Evolutionary conservation across 2,888 invertebrate genomes (phyloP), one percentile per base, ranked within the genome.

Genomic region (Pecten maximus): DNA sequence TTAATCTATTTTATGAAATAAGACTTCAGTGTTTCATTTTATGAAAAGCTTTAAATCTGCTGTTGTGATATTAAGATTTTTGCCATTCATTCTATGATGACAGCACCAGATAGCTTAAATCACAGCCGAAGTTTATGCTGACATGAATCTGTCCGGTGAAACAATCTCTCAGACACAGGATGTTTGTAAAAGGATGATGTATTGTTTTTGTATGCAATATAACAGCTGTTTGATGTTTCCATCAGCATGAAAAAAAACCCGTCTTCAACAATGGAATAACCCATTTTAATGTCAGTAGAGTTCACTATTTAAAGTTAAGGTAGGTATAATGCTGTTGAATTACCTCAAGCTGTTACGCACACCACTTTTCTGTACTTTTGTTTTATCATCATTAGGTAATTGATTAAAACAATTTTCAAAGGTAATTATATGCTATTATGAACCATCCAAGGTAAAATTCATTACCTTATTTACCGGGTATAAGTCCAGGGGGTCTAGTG

Each of bases 151-250:
- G 74, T 28, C 28, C 10, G 2, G 6, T 10, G 28, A 74, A 2
- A 28, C 23, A 12, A 74, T 35, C 35, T 12, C 28, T 74, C 28
- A 74, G 2, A 35, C 35, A 74, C 74, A 74, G 74, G 74, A 74
- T 35, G 74, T 74, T 74, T 74, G 74, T 60, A 74, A 35, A 74
- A 74, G 10, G 74, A 74, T 74, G 74, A 74, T 74, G 23, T 35
- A 74, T 74, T 74, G 23, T 74, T 74, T 8, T 35, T 35, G 74
- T 74, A 74, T 74, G 35, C 35, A 74, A 74, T 35, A 74, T 35
- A 54, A 74, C 74, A 74, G 74, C 74, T 74, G 74, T 74, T 74
- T 74, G 35, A 74, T 74, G 10, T 74, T 28, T 74, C 35, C 8
- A 23, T 6, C 35, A 15, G 74, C 35, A 23, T 35, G 8, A 54